Evolutionary conservation across 2,797 vertebrate genomes (phyloP).

Genomic region (Periparus ater): DNA sequence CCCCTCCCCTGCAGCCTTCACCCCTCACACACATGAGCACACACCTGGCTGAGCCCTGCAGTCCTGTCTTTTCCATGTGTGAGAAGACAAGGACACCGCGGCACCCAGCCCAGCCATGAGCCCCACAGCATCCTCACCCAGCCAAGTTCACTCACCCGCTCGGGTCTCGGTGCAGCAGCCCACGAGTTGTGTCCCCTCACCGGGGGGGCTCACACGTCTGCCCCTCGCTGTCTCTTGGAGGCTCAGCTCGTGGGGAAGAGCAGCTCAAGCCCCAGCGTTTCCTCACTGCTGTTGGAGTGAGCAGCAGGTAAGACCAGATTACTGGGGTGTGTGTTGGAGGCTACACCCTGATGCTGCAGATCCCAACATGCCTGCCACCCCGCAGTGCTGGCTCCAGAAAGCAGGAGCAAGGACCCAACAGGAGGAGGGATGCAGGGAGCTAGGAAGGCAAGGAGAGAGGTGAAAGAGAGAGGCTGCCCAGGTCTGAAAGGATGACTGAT

Average conservation of each 20-base stretch:
- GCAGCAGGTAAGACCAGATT: slow-evolving; percentile 72
- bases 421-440: neutral
- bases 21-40: fast-evolving
- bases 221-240: neutral
- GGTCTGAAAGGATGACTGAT: neutral
- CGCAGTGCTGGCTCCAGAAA: neutral
- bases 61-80: neutral
- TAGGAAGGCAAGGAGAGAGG: neutral
- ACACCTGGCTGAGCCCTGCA: neutral
- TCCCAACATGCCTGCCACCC: slow-evolving; percentile 47
- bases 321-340: slow-evolving; percentile 40
- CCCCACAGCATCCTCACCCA: neutral
- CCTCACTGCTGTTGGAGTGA: neutral
- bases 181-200: fast-evolving
- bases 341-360: slow-evolving; percentile 64
- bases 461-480: neutral
- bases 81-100: neutral
- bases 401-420: neutral
- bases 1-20: neutral
- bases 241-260: neutral
- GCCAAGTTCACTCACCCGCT: slow-evolving; percentile 38
- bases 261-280: neutral
- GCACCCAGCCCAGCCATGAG: neutral
- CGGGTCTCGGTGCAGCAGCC: fast-evolving
- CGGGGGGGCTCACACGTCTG: neutral